phyloP scores from a whole-genome alignment of 2,888 invertebrate genomes.

The Cantharis rustica region DNA sequence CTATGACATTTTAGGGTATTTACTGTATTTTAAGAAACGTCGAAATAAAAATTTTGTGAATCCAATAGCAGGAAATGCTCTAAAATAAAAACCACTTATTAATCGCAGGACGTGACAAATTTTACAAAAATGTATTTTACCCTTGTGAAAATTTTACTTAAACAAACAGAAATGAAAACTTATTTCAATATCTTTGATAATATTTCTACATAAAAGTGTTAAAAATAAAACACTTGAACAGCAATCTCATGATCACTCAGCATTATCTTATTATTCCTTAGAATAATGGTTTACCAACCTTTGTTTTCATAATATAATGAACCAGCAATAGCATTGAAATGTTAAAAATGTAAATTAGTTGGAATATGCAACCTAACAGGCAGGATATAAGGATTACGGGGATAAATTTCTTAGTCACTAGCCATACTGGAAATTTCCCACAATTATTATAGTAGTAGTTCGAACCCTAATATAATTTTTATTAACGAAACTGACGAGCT shows the following conservation, averaged over 20 bases:
- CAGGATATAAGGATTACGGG: not conserved
- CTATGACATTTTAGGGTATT: not conserved
- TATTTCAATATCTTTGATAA: not conserved
- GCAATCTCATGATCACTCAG: not conserved
- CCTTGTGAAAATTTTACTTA: not conserved
- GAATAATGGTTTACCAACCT: not conserved
- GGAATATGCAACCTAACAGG: not conserved
- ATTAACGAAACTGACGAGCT: not conserved
- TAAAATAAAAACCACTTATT: not conserved
- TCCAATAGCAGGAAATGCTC: not conserved
- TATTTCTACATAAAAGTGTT: not conserved
- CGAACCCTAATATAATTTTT: not conserved
- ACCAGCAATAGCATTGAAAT: not conserved
- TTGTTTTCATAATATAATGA: not conserved
- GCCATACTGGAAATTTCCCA: not conserved
- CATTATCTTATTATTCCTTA: not conserved
- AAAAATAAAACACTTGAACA: not conserved
- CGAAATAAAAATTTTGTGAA: not conserved
- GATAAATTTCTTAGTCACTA: not conserved
- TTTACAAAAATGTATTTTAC: not conserved
- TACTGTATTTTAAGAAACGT: not conserved
- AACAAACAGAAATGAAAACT: not conserved
- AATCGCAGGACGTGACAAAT: not conserved
- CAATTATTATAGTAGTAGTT: not conserved
- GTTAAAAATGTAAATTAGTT: not conserved